Evolutionary conservation across 2,113 vertebrate species (phyloP).

Genomic region (Stegostoma tigrinum): DNA sequence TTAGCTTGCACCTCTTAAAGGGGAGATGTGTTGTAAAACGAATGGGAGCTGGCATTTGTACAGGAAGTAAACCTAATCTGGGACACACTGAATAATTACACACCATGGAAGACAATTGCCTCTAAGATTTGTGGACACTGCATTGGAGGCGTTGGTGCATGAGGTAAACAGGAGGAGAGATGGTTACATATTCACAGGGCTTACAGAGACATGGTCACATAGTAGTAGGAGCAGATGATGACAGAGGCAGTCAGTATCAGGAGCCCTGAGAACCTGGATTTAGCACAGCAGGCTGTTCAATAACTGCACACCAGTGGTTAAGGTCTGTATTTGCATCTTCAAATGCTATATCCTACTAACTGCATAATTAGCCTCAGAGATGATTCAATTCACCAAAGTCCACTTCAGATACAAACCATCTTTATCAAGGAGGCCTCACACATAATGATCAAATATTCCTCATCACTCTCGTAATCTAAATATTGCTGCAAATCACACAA

Average conservation of each 20-base stretch:
- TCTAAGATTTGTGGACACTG: neutral
- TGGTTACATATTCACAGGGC: neutral
- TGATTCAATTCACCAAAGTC: neutral
- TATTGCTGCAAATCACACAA: neutral
- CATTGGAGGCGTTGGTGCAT: neutral
- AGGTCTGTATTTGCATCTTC: neutral
- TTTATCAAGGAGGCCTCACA: neutral
- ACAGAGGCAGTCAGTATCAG: neutral
- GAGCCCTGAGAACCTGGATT: neutral
- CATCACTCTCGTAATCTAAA: too few relatives aligned
- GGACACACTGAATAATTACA: neutral
- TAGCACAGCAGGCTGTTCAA: neutral
- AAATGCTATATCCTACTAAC: neutral
- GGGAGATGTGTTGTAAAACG: neutral
- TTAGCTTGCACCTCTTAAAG: neutral
- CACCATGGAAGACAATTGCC: neutral
- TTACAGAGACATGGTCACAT: neutral
- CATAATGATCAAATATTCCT: neutral
- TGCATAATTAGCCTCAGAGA: neutral
- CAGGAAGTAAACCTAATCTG: neutral
- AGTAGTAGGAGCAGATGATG: neutral
- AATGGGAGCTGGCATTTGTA: neutral
- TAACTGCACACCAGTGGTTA: neutral
- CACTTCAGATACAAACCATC: neutral
- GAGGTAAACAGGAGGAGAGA: neutral